These are phyloP conservation scores for Aramus guarauna DNA, from an alignment of 2,113 vertebrate species.

Conservation along the genomic window DNA sequence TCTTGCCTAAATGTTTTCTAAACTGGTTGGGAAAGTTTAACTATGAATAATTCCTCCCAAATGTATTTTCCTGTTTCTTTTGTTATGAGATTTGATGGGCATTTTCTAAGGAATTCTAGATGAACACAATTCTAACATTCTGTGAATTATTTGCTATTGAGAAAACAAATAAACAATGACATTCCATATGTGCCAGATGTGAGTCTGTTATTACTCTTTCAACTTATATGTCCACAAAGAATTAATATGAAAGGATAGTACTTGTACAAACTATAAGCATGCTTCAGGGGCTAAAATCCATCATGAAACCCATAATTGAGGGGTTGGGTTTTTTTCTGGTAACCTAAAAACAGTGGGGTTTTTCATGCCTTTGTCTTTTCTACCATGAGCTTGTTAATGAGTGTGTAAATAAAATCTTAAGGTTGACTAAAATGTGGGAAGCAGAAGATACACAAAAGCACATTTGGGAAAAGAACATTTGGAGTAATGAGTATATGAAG, in stretches of 20 bases:
- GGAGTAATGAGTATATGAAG: background rate
- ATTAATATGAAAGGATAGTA: background rate
- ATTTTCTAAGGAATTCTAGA: background rate
- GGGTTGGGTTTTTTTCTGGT: background rate
- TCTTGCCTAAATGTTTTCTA: background rate
- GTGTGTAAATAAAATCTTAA: background rate
- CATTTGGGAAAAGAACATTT: conserved; percentile 16
- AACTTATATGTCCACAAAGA: background rate
- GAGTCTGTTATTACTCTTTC: background rate
- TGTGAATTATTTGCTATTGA: background rate
- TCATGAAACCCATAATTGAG: background rate
- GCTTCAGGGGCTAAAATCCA: background rate
- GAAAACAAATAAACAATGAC: background rate
- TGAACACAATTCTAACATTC: background rate
- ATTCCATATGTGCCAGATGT: background rate
- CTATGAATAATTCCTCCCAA: background rate
- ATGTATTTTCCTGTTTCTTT: background rate
- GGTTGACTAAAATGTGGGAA: background rate
- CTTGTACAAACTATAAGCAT: background rate
- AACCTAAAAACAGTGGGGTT: background rate
- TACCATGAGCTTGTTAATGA: background rate
- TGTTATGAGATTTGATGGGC: background rate
- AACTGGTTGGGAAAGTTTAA: background rate
- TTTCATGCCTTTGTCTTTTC: background rate
- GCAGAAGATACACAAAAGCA: background rate